Evolutionary conservation across 2,888 invertebrate genomes (phyloP).

Genomic region (Erebia ligea): DNA sequence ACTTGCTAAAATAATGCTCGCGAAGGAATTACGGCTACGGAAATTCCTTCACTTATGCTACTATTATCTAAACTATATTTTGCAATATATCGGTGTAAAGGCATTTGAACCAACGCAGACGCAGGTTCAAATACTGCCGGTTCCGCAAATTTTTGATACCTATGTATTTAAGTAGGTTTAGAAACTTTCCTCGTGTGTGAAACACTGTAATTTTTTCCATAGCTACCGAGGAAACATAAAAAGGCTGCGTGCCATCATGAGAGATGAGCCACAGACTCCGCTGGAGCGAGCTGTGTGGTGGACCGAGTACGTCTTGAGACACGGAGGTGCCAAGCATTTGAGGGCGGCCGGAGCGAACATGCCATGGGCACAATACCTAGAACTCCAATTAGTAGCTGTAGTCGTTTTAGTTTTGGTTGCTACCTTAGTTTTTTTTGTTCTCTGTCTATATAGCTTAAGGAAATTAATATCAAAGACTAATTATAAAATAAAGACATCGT

Average conservation of each 20-base stretch:
- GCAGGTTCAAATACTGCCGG: too few relatives aligned
- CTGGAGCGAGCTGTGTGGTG: slow-evolving; percentile 41
- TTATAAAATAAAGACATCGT: background rate
- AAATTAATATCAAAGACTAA: background rate
- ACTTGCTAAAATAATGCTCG: background rate
- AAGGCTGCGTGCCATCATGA: slow-evolving; percentile 41
- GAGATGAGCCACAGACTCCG: slow-evolving; percentile 46
- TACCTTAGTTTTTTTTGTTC: background rate
- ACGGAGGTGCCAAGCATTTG: slow-evolving; percentile 48
- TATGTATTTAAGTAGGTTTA: too few relatives aligned
- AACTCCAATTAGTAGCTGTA: slow-evolving; percentile 30
- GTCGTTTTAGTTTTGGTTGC: background rate
- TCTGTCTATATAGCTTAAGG: slow-evolving; percentile 16
- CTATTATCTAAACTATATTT: too few relatives aligned
- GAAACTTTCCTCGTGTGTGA: too few relatives aligned
- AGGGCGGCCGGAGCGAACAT: slow-evolving; percentile 46
- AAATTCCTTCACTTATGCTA: too few relatives aligned
- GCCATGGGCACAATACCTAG: slow-evolving; percentile 42
- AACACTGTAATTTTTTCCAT: slow-evolving; percentile 30
- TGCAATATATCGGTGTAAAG: too few relatives aligned
- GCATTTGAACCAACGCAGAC: too few relatives aligned
- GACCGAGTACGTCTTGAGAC: slow-evolving; percentile 50
- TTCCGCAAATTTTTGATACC: too few relatives aligned
- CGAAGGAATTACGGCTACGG: too few relatives aligned
- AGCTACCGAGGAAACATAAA: slow-evolving; percentile 40